These are phyloP conservation scores for Notiomystis cincta DNA, from an alignment of 2,113 vertebrate species.

Conservation along the genomic window DNA sequence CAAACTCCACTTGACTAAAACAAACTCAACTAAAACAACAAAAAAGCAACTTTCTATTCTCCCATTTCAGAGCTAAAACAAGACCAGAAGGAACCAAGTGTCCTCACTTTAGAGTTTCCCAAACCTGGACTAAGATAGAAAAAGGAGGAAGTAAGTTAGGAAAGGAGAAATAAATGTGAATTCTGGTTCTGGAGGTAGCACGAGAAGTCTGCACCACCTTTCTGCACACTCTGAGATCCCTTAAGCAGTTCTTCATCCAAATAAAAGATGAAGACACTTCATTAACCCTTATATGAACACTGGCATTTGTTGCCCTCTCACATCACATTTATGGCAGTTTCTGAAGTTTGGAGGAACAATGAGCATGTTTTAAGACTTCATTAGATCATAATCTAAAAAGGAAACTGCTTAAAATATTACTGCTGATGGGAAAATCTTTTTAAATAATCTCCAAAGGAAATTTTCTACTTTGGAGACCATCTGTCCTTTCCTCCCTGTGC, in stretches of 20 bases:
- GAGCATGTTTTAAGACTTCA: background rate
- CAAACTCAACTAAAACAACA: background rate
- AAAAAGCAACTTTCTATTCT: background rate
- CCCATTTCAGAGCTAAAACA: background rate
- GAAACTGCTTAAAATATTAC: slow-evolving; percentile 41
- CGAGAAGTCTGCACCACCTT: background rate
- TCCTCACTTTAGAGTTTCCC: background rate
- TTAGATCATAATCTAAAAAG: slow-evolving; percentile 33
- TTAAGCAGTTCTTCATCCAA: background rate
- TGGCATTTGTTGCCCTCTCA: background rate
- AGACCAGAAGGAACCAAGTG: background rate
- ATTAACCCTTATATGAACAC: background rate
- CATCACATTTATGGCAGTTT: background rate
- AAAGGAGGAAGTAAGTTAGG: background rate
- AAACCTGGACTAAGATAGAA: background rate
- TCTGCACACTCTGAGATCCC: background rate
- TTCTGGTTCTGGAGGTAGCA: background rate
- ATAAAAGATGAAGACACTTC: background rate
- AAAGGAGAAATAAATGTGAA: background rate
- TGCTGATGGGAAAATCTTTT: slow-evolving; percentile 30
- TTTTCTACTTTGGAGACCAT: slow-evolving; percentile 23
- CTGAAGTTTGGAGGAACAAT: slow-evolving; percentile 1
- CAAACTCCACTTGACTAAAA: background rate
- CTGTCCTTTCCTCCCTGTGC: background rate
- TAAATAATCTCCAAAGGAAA: slow-evolving; percentile 27